Evolutionary conservation across 1,140 invertebrate genomes (phyloP), one percentile per base, ranked within the genome.

Genomic region (Polypedilum pembai): DNA sequence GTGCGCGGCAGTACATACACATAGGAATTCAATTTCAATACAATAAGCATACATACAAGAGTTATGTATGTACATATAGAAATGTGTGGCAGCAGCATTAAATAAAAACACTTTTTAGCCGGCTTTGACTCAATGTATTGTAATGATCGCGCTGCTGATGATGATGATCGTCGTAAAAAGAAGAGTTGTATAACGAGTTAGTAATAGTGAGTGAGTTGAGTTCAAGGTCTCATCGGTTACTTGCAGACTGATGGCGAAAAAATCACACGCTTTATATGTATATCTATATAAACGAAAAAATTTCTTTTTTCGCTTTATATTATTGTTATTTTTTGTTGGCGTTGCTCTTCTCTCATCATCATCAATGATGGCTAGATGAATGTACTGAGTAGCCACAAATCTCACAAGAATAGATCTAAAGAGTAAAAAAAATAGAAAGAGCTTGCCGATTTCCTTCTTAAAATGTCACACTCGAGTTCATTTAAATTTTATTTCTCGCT

Each of bases 201-300:
- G 65, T 69, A 69, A 69, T 69, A 69, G 65, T 69, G 65, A 69
- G 45, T 56, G 45, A 56, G 45, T 56, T 56, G 45, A 56, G 65
- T 69, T 69, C 65, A 69, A 69, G 65, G 65, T 69, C 65, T 69
- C 65, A 20, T 69, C 20, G 17, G 15, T 69, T 69, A 69, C 65
- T 69, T 69, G 65, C 65, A 69, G 65, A 69, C 65, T 69, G 65
- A 69, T 69, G 65, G 65, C 65, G 65, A 69, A 69, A 69, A 69
- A 69, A 69, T 69, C 65, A 69, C 65, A 69, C 65, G 20, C 65
- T 69, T 69, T 69, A 69, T 69, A 56, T 56, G 24, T 33, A 33
- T 33, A 33, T 33, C 1, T 33, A 33, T 5, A 5, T 3, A 33
- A 33, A 33, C 5, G n/a, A 45, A 56, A 56, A 12, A 12, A 12